Evolutionary conservation across 2,888 invertebrate genomes (phyloP), one percentile per base, ranked within the genome.

Genomic region (Cheilosia pagana): DNA sequence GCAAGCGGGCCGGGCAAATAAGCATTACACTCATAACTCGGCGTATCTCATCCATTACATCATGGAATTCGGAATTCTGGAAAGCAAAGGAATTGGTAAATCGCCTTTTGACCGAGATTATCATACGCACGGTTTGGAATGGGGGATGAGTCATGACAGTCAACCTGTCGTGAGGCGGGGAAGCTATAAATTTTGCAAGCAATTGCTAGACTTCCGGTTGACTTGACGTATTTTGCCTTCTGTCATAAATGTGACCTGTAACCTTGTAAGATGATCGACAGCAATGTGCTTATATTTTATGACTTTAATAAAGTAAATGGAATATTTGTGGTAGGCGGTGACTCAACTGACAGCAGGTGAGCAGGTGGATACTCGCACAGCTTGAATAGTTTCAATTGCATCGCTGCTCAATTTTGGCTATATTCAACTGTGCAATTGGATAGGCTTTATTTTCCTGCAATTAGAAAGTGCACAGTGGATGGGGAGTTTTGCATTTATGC

Each of bases 1-100:
- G 39, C 21, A 19, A 19, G n/a, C 41, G 72, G 23, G 10, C 31
- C 74, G 8, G 28, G 28, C 28, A 25, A 55, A 48, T 10, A 52
- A 31, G 31, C 55, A 6, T 53, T 65, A 71, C 59, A 50, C 76
- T 55, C 62, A 53, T 55, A 14, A 23, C 21, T 4, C 12, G 35
- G 3, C 45, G 21, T 70, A 39, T 53, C 74, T 41, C 14, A 16
- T 62, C 55, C 43, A 53, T 67, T 71, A 55, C 55, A 72, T 72
- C 71, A 65, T 39, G 65, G 45, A 2, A 28, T n/a, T n/a, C 28
- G 8, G 28, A 41, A 59, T 48, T 62, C 62, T 60, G 52, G 53
- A 67, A 76, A 55, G 14, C 6, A 19, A 45, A 19, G 52, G 16
- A 14, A 48, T 62, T 62, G 10, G 31, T 8, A 31, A 62, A 53